A percentile compares a stretch with the other conserved stretches of the same genome.
Conservation (phyloP, 2,888 invertebrate genomes). For the Synanthedon vespiformis region DNA sequence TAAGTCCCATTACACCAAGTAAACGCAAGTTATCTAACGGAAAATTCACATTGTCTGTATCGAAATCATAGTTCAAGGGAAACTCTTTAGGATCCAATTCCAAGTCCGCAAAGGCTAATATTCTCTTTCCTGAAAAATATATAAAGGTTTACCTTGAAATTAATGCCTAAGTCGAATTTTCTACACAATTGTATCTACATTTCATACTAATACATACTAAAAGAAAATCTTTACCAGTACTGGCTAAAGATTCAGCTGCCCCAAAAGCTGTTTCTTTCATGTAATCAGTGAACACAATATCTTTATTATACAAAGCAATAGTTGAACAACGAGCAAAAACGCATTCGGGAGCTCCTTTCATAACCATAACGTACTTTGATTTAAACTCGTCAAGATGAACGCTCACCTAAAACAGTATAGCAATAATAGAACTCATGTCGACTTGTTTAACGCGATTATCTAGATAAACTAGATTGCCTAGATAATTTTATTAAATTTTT, state of each 20-base stretch:
- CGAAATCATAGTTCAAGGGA: conserved; percentile 88
- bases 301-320: conserved; percentile 85
- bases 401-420: conserved; percentile 52
- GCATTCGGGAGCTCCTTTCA: conserved; percentile 98
- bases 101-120: conserved; percentile 91
- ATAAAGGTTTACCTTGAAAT: not conserved
- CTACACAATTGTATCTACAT: too few species aligned
- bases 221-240: conserved; percentile 31
- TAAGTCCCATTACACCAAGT: conserved; percentile 96
- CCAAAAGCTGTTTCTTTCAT: conserved; percentile 28
- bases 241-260: conserved; percentile 37
- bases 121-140: conserved; percentile 80
- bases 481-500: too few species aligned
- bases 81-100: conserved; percentile 86
- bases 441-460: not conserved
- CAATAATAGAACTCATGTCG: not conserved
- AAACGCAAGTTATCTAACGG: conserved; percentile 88
- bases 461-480: too few species aligned
- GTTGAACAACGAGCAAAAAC: conserved; percentile 87
- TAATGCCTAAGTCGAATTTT: conserved; percentile 48
- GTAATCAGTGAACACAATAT: conserved; percentile 49
- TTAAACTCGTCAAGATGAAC: conserved; percentile 84
- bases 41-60: conserved; percentile 89
- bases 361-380: conserved; percentile 84
- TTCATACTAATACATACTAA: too few species aligned